Evolutionary conservation across 1,140 invertebrate species (phyloP).

Genomic region (Bombus sibiricus): DNA sequence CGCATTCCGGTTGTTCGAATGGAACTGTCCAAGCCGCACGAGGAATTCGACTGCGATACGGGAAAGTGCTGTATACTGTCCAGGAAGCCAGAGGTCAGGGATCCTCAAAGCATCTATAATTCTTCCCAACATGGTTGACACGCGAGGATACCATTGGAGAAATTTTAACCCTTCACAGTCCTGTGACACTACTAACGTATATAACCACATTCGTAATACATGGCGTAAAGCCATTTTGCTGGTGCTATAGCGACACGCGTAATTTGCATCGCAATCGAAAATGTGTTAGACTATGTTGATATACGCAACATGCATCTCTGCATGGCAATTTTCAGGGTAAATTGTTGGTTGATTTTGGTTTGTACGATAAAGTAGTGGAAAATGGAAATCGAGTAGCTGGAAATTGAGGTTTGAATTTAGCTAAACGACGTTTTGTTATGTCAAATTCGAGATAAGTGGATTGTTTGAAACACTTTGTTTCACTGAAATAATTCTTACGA

Average conservation of each 20-base stretch:
- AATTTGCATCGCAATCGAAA: background rate
- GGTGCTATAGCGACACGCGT: background rate
- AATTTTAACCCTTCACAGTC: background rate
- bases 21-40: background rate
- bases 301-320: background rate
- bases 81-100: slow-evolving; percentile 18
- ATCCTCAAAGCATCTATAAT: slow-evolving; percentile 30
- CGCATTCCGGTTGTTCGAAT: slow-evolving; percentile 1
- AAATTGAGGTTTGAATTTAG: too few relatives aligned
- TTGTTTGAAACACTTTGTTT: too few relatives aligned
- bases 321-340: background rate
- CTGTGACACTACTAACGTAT: background rate
- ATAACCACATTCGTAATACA: background rate
- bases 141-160: background rate
- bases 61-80: slow-evolving; percentile 37
- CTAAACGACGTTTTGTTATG: too few relatives aligned
- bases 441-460: too few relatives aligned
- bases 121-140: slow-evolving; percentile 10
- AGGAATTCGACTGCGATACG: slow-evolving; percentile 34
- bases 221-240: background rate
- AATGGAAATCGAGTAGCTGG: background rate
- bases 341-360: background rate
- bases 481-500: too few relatives aligned
- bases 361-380: background rate
- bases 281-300: background rate